phyloP scores from a whole-genome alignment of 1,140 invertebrate species.

The Spodoptera frugiperda region DNA sequence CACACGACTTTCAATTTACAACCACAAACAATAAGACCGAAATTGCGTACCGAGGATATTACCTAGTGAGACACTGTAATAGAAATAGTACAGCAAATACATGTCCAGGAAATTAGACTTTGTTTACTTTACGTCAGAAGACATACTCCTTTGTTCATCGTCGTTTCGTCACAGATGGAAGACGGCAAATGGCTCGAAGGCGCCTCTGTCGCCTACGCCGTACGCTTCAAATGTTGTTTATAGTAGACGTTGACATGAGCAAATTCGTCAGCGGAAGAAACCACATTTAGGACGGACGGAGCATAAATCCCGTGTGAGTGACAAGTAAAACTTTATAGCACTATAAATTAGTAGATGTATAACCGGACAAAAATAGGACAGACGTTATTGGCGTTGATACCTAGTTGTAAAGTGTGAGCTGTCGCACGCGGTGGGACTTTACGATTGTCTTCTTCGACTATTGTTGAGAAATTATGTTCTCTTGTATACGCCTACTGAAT shows the following conservation, averaged over 20 bases:
- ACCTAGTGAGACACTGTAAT: not conserved
- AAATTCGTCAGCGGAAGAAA: conserved; percentile 82
- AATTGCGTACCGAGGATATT: not conserved
- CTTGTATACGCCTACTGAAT: not conserved
- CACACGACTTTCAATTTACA: conserved; percentile 37
- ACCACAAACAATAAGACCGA: conserved; percentile 39
- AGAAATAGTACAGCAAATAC: conserved; percentile 58
- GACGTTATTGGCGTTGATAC: conserved; percentile 73
- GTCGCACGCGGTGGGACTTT: conserved; percentile 68
- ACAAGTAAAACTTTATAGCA: conserved; percentile 84
- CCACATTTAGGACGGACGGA: conserved; percentile 78
- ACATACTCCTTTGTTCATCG: conserved; percentile 78
- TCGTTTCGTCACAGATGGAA: conserved; percentile 70
- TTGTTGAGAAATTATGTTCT: conserved; percentile 39
- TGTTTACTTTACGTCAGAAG: conserved; percentile 78
- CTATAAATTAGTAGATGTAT: conserved; percentile 83
- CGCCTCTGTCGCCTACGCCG: conserved; percentile 74
- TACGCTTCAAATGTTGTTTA: conserved; percentile 69
- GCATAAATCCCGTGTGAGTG: conserved; percentile 81
- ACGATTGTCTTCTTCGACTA: conserved; percentile 48
- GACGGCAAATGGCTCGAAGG: conserved; percentile 68
- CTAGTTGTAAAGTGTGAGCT: conserved; percentile 76
- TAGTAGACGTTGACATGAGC: conserved; percentile 77
- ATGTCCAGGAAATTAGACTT: conserved; percentile 79
- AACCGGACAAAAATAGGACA: conserved; percentile 74